These are phyloP conservation scores for Leptoteleia sp. DNA, from an alignment of 1,140 invertebrate species.

Conservation along the genomic window DNA sequence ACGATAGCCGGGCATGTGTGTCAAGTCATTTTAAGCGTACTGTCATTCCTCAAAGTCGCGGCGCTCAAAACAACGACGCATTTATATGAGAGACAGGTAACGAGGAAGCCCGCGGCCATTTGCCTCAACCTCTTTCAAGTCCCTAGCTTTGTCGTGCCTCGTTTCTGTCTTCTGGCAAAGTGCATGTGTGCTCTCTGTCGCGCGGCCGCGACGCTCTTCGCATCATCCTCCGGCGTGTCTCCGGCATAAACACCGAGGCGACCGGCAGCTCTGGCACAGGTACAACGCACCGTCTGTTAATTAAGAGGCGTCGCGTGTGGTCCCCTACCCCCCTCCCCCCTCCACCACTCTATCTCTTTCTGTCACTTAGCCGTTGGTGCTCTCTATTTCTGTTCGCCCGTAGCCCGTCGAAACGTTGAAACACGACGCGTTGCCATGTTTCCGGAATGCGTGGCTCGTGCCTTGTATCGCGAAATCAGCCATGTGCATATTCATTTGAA, in stretches of 20 bases:
- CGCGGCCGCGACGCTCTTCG: constrained; percentile 20
- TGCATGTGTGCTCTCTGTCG: constrained; percentile 46
- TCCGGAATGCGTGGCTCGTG: constrained; percentile 43
- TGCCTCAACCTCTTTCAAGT: constrained; percentile 61
- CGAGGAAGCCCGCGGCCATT: constrained; percentile 69
- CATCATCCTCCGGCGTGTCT: constrained; percentile 40
- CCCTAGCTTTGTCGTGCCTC: constrained; percentile 53
- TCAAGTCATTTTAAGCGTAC: constrained; percentile 52
- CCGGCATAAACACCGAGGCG: constrained; percentile 29
- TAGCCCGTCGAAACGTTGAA: constrained; percentile 33
- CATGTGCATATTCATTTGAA: constrained; percentile 64
- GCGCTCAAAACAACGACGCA: constrained; percentile 54
- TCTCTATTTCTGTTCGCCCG: constrained; percentile 34
- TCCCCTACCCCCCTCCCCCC: constrained; percentile 49
- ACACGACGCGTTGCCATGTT: constrained; percentile 47
- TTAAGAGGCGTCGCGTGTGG: constrained; percentile 77
- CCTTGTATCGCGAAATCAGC: constrained; percentile 57
- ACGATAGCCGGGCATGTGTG: constrained; percentile 47
- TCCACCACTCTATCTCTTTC: too few species aligned
- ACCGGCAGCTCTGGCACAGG: constrained; percentile 63
- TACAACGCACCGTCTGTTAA: constrained; percentile 73
- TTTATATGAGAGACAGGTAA: constrained; percentile 72
- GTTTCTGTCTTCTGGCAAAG: constrained; percentile 60
- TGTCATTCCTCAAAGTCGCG: constrained; percentile 53
- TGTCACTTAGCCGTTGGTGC: not conserved